These are phyloP conservation scores for Cassiopea andromeda DNA, from an alignment of 30 jellyfish, hydroid and myxozoan species.

Conservation along the genomic window DNA sequence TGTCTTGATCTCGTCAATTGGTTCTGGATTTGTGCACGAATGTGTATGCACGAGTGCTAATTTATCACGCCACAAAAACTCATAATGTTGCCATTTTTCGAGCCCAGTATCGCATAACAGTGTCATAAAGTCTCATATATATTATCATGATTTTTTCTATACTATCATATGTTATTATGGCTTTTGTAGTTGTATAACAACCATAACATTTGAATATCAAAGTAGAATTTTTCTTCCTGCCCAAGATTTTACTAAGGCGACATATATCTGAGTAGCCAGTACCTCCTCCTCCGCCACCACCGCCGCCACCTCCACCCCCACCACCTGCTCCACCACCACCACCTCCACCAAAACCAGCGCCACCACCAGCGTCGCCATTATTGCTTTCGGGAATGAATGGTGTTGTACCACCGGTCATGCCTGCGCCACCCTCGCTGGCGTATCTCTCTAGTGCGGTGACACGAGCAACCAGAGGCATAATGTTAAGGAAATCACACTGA, in stretches of 20 bases:
- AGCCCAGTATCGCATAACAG: too few relatives aligned
- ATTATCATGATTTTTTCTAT: too few relatives aligned
- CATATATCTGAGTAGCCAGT: constrained; percentile 20
- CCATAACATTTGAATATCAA: too few relatives aligned
- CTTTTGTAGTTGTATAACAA: too few relatives aligned
- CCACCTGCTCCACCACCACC: constrained; percentile 98
- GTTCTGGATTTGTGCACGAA: too few relatives aligned
- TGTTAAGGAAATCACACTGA: constrained; percentile 94
- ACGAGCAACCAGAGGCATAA: constrained; percentile 98
- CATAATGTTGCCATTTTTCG: too few relatives aligned
- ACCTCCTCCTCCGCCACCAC: constrained; percentile 88
- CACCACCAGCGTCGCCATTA: constrained; percentile 90
- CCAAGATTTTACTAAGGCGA: background rate
- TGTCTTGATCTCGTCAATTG: too few relatives aligned
- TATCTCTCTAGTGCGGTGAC: constrained; percentile 95
- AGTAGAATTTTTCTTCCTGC: too few relatives aligned
- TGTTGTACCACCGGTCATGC: constrained; percentile 95
- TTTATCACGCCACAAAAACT: too few relatives aligned
- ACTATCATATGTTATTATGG: too few relatives aligned
- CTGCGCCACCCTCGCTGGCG: constrained; percentile 99
- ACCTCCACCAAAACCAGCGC: constrained; percentile 84
- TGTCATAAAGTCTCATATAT: too few relatives aligned
- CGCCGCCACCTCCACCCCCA: constrained; percentile 98
- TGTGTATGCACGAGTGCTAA: too few relatives aligned
- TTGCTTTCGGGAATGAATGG: constrained; percentile 47